Base-by-base conservation (phyloP, 1,140 invertebrate genomes). In the Brachionus manjavacas region DNA sequence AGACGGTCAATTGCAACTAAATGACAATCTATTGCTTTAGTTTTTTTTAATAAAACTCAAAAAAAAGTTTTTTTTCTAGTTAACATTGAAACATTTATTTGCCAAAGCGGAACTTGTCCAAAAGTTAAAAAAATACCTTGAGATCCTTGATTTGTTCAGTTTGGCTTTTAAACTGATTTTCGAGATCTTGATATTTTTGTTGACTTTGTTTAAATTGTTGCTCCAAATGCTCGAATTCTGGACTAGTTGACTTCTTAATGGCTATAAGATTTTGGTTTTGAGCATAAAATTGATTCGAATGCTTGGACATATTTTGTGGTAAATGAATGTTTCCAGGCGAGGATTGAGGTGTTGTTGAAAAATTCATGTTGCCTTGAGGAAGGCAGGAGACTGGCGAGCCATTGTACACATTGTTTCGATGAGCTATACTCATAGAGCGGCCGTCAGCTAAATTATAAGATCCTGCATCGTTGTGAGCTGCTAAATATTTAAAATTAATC, bases 121-220 rank as follows among this genome's bases (percentile, higher is more conserved):
- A 60, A 55, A 55, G n/a, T 55, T 23, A 55, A 60, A 60, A 16
- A 68, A 31, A 68, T 31, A 68, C 66, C 12, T 72, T 72, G 35
- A 72, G 68, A 72, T 72, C 68, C 39, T 72, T 72, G 23, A 72
- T 72, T 72, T 72, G 68, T 16, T 72, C 68, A 23, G 16, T 72
- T 39, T 72, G 68, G 9, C 35, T 41, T 72, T 72, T 72, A 20
- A 41, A 72, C 43, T 72, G 68, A n/a, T 41, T 72, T 20, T 72
- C 68, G 8, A 72, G 39, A 39, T 72, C 68, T 46, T 72, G 68
- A 72, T 41, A 72, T 41, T 72, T 72, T 72, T 72, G 68, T 72
- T 72, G 68, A 72, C 68, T 72, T 41, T n/a, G n/a, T 72, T 72
- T 72, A 12, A 39, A 39, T 72, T 72, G 68, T 41, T 72, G 68